Evolutionary conservation across 2,113 vertebrate species (phyloP).

Genomic region (Eidolon helvum): DNA sequence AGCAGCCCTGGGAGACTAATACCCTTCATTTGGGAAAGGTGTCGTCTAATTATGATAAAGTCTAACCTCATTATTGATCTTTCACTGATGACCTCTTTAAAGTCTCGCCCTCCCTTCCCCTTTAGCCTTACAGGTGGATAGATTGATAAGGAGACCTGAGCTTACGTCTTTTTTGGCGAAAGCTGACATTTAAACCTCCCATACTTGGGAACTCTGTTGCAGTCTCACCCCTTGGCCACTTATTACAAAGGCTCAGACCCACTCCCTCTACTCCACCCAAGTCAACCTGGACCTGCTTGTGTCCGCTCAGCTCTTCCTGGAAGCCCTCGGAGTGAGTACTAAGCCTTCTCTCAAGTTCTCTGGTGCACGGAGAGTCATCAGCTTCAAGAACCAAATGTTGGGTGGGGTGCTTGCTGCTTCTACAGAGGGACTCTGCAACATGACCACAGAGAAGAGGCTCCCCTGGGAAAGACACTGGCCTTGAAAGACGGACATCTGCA

Average conservation of each 20-base stretch:
- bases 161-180: neutral
- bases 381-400: neutral
- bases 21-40: neutral
- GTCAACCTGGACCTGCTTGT: neutral
- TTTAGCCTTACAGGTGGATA: neutral
- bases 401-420: neutral
- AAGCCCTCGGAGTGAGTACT: neutral
- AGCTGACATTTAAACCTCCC: neutral
- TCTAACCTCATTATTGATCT: neutral
- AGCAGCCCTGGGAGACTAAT: neutral
- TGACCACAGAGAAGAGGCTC: neutral
- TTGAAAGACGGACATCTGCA: neutral
- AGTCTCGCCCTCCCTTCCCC: neutral
- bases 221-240: neutral
- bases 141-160: too few relatives aligned
- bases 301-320: neutral
- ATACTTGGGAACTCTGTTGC: rapidly evolving
- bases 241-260: neutral
- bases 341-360: neutral
- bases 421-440: neutral
- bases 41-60: neutral
- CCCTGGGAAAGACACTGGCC: neutral
- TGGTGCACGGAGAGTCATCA: neutral
- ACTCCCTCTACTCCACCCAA: neutral
- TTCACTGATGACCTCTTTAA: neutral